Conservation (phyloP, 35 echinoderm and acorn worm species). For the Hemicentrotus pulcherrimus region DNA sequence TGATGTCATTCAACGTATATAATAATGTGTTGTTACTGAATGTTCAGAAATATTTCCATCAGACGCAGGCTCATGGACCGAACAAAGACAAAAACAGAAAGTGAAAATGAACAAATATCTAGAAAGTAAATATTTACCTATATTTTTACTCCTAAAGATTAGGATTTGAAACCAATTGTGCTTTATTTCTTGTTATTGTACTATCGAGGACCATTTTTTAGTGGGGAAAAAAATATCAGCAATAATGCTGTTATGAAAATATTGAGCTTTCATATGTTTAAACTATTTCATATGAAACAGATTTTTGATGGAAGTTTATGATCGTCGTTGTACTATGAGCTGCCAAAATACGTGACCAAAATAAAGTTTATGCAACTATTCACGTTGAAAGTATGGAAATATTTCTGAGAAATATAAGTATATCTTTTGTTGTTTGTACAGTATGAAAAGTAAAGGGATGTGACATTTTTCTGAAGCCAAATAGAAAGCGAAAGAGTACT, state of each 20-base stretch:
- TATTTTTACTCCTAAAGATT: background rate
- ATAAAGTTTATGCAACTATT: slow-evolving; percentile 31
- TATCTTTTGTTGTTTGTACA: slow-evolving; percentile 3
- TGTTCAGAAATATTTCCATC: slow-evolving; percentile 5
- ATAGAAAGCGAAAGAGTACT: background rate
- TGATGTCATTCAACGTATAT: background rate
- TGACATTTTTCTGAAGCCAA: background rate
- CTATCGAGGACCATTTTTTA: background rate
- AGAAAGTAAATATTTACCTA: background rate
- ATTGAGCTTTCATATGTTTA: slow-evolving; percentile 19
- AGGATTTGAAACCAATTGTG: background rate
- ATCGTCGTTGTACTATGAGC: slow-evolving; percentile 15
- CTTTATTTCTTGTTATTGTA: background rate
- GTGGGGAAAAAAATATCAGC: background rate
- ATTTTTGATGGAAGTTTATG: background rate
- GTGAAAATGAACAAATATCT: background rate
- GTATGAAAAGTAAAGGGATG: slow-evolving; percentile 3
- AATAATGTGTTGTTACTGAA: background rate
- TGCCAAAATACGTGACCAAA: slow-evolving; percentile 27
- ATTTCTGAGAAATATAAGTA: slow-evolving; percentile 26
- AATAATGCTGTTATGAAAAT: background rate
- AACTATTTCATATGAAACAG: background rate
- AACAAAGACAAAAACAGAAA: background rate
- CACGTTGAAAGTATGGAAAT: slow-evolving; percentile 6
- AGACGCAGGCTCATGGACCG: background rate